These are phyloP conservation scores for Apostichopus parvimensis DNA, from an alignment of 35 echinoderm and acorn worm species.

Conservation along the genomic window DNA sequence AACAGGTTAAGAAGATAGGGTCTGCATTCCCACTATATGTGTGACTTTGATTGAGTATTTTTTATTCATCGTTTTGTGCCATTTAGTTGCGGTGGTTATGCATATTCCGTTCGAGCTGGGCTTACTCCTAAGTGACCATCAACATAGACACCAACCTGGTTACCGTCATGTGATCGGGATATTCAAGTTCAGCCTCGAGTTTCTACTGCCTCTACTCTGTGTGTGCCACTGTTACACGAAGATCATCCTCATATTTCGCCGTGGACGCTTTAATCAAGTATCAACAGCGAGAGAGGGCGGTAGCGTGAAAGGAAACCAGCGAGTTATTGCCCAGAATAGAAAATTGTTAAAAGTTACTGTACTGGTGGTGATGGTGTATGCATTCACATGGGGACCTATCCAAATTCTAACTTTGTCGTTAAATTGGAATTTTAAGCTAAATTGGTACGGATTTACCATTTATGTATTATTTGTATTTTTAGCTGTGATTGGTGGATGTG, in stretches of 20 bases:
- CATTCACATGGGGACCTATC: slow-evolving; percentile 44
- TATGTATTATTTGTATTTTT: not conserved
- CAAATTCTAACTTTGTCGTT: slow-evolving; percentile 11
- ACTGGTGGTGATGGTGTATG: slow-evolving; percentile 31
- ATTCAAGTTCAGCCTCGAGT: not conserved
- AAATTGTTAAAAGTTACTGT: slow-evolving; percentile 2
- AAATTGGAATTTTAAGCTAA: not conserved
- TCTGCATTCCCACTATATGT: too few relatives aligned
- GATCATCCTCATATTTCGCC: slow-evolving; percentile 19
- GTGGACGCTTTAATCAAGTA: slow-evolving; percentile 11
- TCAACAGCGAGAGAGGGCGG: not conserved
- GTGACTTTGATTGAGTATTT: not conserved
- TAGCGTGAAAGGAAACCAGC: not conserved
- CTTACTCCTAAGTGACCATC: too few relatives aligned
- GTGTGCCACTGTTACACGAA: slow-evolving; percentile 12
- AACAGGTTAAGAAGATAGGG: too few relatives aligned
- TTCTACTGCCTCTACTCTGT: slow-evolving; percentile 25
- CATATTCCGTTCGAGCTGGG: not conserved
- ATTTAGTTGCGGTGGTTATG: not conserved
- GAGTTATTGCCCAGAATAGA: not conserved
- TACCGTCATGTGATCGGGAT: not conserved
- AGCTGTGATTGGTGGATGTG: slow-evolving; percentile 40
- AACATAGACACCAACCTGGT: not conserved
- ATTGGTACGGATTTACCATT: not conserved
- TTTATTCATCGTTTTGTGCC: not conserved